Percentiles rank a stretch among this genome's conserved stretches.
These are phyloP conservation scores for Peromyscus californicus DNA, from an alignment of 2,113 vertebrate species.

Conservation along the genomic window DNA sequence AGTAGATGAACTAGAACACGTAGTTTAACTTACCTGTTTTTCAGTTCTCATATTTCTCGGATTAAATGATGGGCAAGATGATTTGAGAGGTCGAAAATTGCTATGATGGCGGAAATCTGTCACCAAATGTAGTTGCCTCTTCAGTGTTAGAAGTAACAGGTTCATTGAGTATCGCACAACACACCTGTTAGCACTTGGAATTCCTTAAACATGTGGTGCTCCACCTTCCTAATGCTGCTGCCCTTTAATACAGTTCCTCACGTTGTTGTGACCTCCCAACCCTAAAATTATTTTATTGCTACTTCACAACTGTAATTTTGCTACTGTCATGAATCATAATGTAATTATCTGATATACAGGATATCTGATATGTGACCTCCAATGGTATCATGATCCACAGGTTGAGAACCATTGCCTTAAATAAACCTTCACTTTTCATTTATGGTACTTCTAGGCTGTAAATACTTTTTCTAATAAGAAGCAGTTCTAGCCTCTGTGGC, in stretches of 20 bases:
- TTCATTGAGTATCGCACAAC: background rate
- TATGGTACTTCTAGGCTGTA: background rate
- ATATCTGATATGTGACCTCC: background rate
- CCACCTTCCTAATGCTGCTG: background rate
- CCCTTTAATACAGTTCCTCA: background rate
- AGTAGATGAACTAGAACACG: background rate
- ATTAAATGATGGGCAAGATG: background rate
- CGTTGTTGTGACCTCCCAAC: too few species aligned
- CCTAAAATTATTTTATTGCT: background rate
- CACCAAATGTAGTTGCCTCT: background rate
- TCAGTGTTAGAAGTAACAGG: background rate
- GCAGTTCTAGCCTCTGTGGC: background rate
- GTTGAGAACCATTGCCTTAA: background rate
- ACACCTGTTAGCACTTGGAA: background rate
- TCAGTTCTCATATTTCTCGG: conserved; percentile 34
- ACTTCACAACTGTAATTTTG: background rate
- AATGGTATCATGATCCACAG: background rate
- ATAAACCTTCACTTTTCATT: background rate
- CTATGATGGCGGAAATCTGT: background rate
- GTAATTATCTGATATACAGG: background rate
- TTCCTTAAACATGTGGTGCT: background rate
- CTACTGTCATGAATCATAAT: background rate
- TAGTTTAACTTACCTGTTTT: background rate
- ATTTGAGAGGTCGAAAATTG: conserved; percentile 32
- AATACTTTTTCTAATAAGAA: background rate